Percentiles rank a stretch among this genome's conserved stretches.
Evolutionary conservation across 2,888 invertebrate species (phyloP).

Genomic region (Antitype chi): DNA sequence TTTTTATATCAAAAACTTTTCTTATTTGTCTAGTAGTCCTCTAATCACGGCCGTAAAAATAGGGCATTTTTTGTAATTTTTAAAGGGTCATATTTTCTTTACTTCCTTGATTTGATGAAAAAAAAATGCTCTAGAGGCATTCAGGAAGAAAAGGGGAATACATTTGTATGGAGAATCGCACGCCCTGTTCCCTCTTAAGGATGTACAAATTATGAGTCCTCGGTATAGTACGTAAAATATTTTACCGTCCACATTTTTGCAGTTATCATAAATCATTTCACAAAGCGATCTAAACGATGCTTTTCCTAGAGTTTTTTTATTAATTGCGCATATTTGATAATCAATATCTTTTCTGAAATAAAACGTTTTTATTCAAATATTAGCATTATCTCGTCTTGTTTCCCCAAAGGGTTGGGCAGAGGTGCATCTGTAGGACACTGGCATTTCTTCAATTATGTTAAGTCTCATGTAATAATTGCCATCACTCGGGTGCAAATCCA

Average conservation of each 20-base stretch:
- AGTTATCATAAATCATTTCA: conserved; percentile 75
- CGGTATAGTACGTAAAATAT: no score
- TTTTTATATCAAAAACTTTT: no score
- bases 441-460: not conserved
- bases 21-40: no score
- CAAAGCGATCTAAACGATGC: conserved; percentile 68
- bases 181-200: no score
- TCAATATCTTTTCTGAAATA: conserved; percentile 21
- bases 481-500: not conserved
- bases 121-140: no score
- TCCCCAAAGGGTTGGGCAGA: not conserved
- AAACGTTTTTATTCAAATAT: conserved; percentile 5
- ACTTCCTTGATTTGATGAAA: no score
- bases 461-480: not conserved
- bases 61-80: no score
- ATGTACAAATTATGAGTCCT: not conserved
- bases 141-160: no score
- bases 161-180: no score
- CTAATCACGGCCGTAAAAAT: no score
- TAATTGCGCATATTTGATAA: not conserved
- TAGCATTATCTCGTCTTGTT: not conserved
- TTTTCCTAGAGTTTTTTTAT: not conserved
- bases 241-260: conserved; percentile 66
- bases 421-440: not conserved
- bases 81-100: no score